These are phyloP conservation scores for Hydrocynus forskahlii DNA, from an alignment of 2,797 vertebrate genomes.

Conservation along the genomic window DNA sequence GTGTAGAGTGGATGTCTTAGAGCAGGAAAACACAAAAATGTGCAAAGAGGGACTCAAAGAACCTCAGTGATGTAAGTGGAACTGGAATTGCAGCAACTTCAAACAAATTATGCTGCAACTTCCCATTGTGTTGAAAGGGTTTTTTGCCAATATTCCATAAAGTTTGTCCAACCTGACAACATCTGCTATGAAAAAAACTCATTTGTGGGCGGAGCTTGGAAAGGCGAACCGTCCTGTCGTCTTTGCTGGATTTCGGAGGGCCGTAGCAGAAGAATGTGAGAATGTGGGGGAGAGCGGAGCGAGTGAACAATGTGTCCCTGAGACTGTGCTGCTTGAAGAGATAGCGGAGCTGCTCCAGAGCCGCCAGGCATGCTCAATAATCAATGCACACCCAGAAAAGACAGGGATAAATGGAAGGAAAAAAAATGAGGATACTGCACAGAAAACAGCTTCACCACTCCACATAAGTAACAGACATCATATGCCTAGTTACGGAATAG, in stretches of 20 bases:
- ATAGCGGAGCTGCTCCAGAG: conserved; percentile 39
- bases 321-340: conserved; percentile 45
- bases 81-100: not conserved
- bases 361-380: conserved; percentile 50
- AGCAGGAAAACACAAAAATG: no score
- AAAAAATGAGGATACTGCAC: conserved; percentile 32
- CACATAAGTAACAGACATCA: conserved; percentile 29
- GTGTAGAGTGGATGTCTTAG: no score
- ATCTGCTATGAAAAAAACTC: not conserved
- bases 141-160: not conserved
- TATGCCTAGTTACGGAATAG: conserved; percentile 24
- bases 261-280: conserved; percentile 25
- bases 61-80: no score
- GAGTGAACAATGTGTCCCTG: conserved; percentile 40
- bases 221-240: not conserved
- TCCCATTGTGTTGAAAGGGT: not conserved
- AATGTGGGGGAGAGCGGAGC: conserved; percentile 38
- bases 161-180: not conserved
- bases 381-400: conserved; percentile 55
- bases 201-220: not conserved
- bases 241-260: not conserved
- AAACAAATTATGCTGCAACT: not conserved
- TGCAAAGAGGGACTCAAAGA: no score
- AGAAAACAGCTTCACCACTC: conserved; percentile 35
- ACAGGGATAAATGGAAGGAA: conserved; percentile 46